Evolutionary conservation across 2,888 invertebrate species (phyloP).

Genomic region (Microplitis deprimator): DNA sequence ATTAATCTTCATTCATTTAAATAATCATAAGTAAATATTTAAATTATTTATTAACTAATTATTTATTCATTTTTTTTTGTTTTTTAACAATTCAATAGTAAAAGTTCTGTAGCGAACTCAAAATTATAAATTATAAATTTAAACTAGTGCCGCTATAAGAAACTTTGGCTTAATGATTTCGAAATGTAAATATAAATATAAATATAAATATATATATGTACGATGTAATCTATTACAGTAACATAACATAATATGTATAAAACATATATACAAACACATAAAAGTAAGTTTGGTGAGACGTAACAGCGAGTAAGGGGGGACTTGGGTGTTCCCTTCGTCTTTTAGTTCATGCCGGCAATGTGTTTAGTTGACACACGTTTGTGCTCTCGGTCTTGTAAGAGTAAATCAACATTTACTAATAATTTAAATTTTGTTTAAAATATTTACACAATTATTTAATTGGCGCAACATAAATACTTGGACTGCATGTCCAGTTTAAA

Average conservation of each 20-base stretch:
- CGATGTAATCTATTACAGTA: neutral
- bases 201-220: neutral
- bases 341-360: constrained; percentile 25
- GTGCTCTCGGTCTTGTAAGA: neutral
- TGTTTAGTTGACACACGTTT: constrained; percentile 19
- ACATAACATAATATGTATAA: neutral
- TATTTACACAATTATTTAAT: no score
- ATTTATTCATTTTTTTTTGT: no score
- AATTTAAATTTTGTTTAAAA: neutral
- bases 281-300: neutral
- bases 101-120: no score
- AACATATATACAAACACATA: neutral
- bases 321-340: constrained; percentile 22
- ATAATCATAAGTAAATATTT: no score
- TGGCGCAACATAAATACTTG: no score
- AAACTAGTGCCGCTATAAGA: no score
- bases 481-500: no score
- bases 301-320: neutral
- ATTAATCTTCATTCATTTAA: no score
- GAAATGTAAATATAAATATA: neutral
- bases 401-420: neutral
- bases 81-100: no score
- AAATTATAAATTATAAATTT: no score
- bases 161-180: neutral
- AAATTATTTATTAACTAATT: no score